Base-by-base conservation (phyloP, 2,888 invertebrate genomes). In the Cosmia pyralina region DNA sequence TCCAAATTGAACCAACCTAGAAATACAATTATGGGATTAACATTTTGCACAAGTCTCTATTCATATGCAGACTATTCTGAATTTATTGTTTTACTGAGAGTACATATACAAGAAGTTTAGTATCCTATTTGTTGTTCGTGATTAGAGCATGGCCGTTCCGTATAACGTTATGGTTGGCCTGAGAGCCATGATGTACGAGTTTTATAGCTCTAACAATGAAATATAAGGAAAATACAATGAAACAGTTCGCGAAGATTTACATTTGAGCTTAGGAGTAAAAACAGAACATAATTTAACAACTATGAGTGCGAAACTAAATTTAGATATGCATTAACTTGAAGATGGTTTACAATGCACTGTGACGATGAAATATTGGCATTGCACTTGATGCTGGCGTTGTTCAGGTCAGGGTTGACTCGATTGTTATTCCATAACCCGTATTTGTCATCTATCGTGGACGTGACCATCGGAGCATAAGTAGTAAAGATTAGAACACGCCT, bases 181-280 rank as follows among this genome's bases (percentile, higher is more conserved):
- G 66, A 67, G 68, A 75, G 66, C 68, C 73, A 82, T 79, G 74
- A 75, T 78, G 70, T 67, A 66, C 60, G 58, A 79, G 46, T 77
- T 85, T 85, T 82, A 85, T 77, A 67, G 59, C 74, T 62, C 15
- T 60, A 75, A 84, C 85, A 79, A 85, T 78, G 62, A 85, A 82
- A 75, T 68, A 84, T 68, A 73, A 80, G 80, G 84, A 79, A 84
- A 85, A 85, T 63, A 75, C 74, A 55, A 44, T 46, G 69, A 66
- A 78, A 65, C 72, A 38, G 34, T 69, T 62, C 53, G 57, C 58
- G 53, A 50, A 67, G 72, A 75, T 84, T 79, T 74, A 58, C 52
- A 70, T 75, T 71, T 60, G 69, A 60, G 62, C n/a, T n/a, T n/a
- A n/a, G n/a, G n/a, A 73, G 63, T 66, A 22, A 69, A 69, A 70